Evolutionary conservation across 2,797 vertebrate genomes (phyloP).

Genomic region (Lagorchestes hirsutus): DNA sequence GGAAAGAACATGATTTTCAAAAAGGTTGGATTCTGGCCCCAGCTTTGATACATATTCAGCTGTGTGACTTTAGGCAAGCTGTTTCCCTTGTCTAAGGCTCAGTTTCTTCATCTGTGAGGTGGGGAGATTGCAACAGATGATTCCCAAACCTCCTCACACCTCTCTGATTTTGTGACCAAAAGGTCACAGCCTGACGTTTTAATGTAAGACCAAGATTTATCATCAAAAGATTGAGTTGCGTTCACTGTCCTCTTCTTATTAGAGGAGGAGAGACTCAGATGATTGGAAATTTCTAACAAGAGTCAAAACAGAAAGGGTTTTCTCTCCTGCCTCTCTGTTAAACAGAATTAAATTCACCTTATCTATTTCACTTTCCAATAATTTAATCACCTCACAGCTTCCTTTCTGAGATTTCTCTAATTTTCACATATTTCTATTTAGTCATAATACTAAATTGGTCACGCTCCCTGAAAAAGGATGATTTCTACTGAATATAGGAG

Average conservation of each 20-base stretch:
- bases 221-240: not conserved
- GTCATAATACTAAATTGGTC: not conserved
- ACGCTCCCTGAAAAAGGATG: not conserved
- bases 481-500: not conserved
- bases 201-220: not conserved
- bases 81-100: not conserved
- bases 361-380: not conserved
- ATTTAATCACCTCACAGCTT: not conserved
- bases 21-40: not conserved
- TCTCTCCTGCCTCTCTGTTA: not conserved
- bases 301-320: not conserved
- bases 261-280: not conserved
- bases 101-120: slow-evolving; percentile 22
- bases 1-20: not conserved
- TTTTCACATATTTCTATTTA: not conserved
- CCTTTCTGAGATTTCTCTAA: not conserved
- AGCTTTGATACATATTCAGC: not conserved
- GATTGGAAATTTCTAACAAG: not conserved
- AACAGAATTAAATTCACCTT: not conserved
- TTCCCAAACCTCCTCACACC: not conserved
- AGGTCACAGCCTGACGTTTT: not conserved
- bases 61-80: not conserved
- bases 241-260: not conserved
- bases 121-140: not conserved
- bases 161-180: not conserved